These are phyloP conservation scores for Tromatobia lineatoria DNA, from an alignment of 2,888 invertebrate species.

Conservation along the genomic window DNA sequence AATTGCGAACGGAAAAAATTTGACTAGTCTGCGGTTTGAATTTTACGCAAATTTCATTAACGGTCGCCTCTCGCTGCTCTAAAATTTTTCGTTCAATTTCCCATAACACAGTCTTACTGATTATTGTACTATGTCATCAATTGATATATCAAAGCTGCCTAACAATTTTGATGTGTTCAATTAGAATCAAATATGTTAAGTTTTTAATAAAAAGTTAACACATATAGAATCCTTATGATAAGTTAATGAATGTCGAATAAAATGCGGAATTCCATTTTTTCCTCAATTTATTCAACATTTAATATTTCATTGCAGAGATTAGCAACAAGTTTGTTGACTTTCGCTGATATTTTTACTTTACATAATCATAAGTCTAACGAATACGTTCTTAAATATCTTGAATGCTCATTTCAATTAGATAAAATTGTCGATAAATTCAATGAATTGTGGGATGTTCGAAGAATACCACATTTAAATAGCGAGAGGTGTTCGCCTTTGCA, in stretches of 20 bases:
- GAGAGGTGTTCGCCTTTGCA: neutral
- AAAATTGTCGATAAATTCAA: neutral
- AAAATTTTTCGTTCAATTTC: neutral
- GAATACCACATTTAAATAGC: neutral
- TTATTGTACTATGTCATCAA: neutral
- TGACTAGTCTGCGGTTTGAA: slow-evolving; percentile 5
- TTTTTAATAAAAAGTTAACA: slow-evolving; percentile 4
- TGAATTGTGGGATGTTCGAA: neutral
- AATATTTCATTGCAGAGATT: neutral
- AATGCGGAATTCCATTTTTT: neutral
- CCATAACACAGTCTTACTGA: too few relatives aligned
- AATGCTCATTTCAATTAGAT: neutral
- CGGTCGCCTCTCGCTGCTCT: neutral
- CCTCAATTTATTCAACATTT: neutral
- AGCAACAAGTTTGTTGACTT: neutral
- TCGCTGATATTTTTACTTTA: neutral
- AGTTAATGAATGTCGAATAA: neutral
- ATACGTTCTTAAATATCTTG: too few relatives aligned
- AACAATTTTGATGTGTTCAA: neutral
- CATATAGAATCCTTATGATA: neutral
- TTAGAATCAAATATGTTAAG: neutral
- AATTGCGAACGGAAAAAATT: neutral
- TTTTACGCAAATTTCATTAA: slow-evolving; percentile 3
- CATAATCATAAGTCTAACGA: too few relatives aligned
- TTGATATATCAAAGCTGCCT: neutral